phyloP scores from a whole-genome alignment of 2,797 vertebrate genomes.

The Steatocranus sp. region DNA sequence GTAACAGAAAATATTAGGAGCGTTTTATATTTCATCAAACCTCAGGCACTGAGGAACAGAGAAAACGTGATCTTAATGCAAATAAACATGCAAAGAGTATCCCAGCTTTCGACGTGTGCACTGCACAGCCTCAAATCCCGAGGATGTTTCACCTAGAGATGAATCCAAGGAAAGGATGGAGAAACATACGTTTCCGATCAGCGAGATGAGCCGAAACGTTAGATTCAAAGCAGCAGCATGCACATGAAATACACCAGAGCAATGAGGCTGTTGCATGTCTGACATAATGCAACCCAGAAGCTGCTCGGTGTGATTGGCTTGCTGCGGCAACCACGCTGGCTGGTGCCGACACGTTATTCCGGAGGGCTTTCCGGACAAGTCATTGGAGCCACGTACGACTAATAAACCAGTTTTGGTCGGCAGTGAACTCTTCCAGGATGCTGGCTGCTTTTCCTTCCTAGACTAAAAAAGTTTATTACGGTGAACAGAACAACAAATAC shows the following conservation, averaged over 20 bases:
- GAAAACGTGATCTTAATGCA: not conserved
- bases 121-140: not conserved
- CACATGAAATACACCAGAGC: conserved; percentile 47
- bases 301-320: conserved; percentile 18
- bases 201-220: conserved; percentile 40
- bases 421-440: not conserved
- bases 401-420: conserved; percentile 10
- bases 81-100: conserved; percentile 22
- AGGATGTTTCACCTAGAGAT: not conserved
- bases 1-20: not conserved
- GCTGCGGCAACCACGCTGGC: conserved; percentile 22
- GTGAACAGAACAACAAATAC: not conserved
- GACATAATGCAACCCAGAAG: conserved; percentile 64
- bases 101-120: not conserved
- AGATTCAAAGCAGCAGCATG: conserved; percentile 36
- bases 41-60: not conserved
- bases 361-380: conserved; percentile 28
- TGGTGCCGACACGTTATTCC: conserved; percentile 43
- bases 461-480: not conserved
- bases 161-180: not conserved
- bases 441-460: not conserved
- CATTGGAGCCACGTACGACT: conserved; percentile 14
- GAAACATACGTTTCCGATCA: conserved; percentile 50
- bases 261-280: conserved; percentile 27
- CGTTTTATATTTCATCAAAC: conserved; percentile 4